A percentile compares a stretch with the other conserved stretches of the same genome.
phyloP scores from a whole-genome alignment of 2,797 vertebrate genomes.

The Monodelphis domestica region DNA sequence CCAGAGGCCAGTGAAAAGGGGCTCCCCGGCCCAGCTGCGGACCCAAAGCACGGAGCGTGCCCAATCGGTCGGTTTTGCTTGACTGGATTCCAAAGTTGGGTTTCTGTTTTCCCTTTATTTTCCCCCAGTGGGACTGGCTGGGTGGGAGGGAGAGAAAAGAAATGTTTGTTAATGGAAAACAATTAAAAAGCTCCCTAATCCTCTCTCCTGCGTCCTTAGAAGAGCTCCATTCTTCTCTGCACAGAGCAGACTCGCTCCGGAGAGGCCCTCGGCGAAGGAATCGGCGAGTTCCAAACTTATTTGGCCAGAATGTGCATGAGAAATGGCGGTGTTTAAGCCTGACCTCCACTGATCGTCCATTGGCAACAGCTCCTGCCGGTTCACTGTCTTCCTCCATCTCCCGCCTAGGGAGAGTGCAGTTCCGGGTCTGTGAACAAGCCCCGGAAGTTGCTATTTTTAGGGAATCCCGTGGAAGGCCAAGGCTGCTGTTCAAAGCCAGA shows the following conservation, averaged over 20 bases:
- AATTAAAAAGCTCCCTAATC: not conserved
- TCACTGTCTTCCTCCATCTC: not conserved
- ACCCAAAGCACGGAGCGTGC: not conserved
- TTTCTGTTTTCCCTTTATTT: not conserved
- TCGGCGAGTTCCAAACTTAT: not conserved
- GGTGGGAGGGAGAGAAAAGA: not conserved
- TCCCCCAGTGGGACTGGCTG: not conserved
- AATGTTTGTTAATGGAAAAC: not conserved
- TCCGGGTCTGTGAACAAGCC: constrained; percentile 43
- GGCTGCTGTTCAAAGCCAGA: constrained; percentile 11
- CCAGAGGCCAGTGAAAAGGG: not conserved
- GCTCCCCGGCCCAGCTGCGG: not conserved
- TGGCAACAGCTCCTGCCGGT: not conserved
- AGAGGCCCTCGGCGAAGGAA: not conserved
- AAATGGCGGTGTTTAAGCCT: not conserved
- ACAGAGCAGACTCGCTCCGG: not conserved
- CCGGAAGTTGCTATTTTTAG: constrained; percentile 20
- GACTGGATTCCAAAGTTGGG: not conserved
- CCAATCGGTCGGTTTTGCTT: not conserved
- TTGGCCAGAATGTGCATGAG: not conserved
- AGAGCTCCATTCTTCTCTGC: not conserved
- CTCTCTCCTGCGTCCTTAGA: not conserved
- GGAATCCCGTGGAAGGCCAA: not conserved
- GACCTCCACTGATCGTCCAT: not conserved
- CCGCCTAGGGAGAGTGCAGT: not conserved